Percentiles rank a stretch among this genome's conserved stretches.
phyloP scores from a whole-genome alignment of 2,113 vertebrate species.

The Amphiprion percula region DNA sequence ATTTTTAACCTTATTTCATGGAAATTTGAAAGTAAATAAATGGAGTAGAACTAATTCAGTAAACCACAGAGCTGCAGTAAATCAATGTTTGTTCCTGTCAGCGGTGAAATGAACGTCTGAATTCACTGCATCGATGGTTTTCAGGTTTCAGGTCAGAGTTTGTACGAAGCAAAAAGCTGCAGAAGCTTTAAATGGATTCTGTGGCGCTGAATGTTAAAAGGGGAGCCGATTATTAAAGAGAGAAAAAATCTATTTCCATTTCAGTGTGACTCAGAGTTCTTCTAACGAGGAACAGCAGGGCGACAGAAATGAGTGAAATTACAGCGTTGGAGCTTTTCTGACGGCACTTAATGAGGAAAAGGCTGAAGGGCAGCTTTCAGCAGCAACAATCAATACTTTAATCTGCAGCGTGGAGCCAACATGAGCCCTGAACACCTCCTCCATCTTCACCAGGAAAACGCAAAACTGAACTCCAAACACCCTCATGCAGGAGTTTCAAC shows the following conservation, averaged over 20 bases:
- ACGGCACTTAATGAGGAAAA: not conserved
- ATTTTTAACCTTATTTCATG: too few species aligned
- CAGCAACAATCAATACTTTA: slow-evolving; percentile 22
- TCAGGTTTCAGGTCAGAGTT: not conserved
- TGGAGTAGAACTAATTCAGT: too few species aligned
- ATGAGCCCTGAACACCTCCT: too few species aligned
- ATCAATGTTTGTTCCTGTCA: too few species aligned
- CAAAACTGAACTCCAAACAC: too few species aligned
- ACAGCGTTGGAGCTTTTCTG: not conserved
- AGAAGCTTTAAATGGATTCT: slow-evolving; percentile 6
- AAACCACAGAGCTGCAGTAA: too few species aligned
- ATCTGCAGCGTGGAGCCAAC: not conserved
- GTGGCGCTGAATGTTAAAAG: not conserved
- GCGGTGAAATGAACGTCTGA: too few species aligned
- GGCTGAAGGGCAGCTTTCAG: not conserved
- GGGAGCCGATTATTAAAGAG: not conserved
- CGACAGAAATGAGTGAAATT: slow-evolving; percentile 1
- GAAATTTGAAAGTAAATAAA: too few species aligned
- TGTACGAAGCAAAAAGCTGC: not conserved
- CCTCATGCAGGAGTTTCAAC: too few species aligned
- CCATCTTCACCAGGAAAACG: too few species aligned
- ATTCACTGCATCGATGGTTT: too few species aligned
- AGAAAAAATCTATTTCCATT: slow-evolving; percentile 41
- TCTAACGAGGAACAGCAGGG: not conserved
- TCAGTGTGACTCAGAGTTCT: not conserved